phyloP scores from a whole-genome alignment of 2,888 invertebrate genomes.

The Graphium colonna region DNA sequence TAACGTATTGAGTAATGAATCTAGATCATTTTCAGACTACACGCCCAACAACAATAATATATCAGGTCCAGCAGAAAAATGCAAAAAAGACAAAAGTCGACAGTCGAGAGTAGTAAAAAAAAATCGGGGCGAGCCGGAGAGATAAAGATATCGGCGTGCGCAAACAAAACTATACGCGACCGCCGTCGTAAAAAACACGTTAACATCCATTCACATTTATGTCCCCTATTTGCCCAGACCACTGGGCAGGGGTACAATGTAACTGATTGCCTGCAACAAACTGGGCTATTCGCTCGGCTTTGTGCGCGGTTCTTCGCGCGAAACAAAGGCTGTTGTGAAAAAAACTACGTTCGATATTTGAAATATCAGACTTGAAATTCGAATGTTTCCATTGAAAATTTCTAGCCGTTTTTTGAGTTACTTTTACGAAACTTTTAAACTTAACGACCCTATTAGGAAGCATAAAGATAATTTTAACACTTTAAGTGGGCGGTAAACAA shows the following conservation, averaged over 20 bases:
- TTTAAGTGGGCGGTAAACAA: no score
- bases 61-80: background rate
- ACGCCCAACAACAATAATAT: background rate
- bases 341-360: slow-evolving; percentile 1
- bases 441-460: no score
- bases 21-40: background rate
- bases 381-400: background rate
- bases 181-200: slow-evolving; percentile 78
- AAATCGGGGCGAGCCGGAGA: slow-evolving; percentile 53
- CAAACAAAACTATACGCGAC: slow-evolving; percentile 77
- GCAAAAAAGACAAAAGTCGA: slow-evolving; percentile 12
- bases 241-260: slow-evolving; percentile 63
- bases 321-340: slow-evolving; percentile 20
- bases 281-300: slow-evolving; percentile 52
- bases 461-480: no score
- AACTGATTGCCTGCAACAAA: slow-evolving; percentile 65
- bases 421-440: no score
- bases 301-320: slow-evolving; percentile 21
- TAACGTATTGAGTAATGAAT: no score
- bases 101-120: slow-evolving; percentile 37
- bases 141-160: slow-evolving; percentile 72
- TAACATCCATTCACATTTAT: slow-evolving; percentile 79
- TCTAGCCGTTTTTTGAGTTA: slow-evolving; percentile 27
- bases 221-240: slow-evolving; percentile 70
- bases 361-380: background rate